Evolutionary conservation across 37 sponge, comb jelly and placozoan genomes (phyloP), one percentile per base, ranked within the genome.

Genomic region (Geodia barretti): DNA sequence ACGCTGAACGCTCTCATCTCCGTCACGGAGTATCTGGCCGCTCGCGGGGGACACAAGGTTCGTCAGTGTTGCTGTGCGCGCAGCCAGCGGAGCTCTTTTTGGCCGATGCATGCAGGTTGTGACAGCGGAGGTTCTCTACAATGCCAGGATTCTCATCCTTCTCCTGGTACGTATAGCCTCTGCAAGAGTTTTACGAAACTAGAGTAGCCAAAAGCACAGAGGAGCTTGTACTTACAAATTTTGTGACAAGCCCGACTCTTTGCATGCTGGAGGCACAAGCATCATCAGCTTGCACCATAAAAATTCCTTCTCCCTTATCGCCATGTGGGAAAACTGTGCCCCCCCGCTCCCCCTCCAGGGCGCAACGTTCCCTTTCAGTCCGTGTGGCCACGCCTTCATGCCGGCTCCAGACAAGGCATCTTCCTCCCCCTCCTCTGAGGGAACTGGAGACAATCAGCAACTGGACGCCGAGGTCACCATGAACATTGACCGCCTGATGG

Each of bases 301-400:
- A n/a, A n/a, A n/a, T n/a, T n/a, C n/a, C n/a, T n/a, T n/a, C n/a
- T n/a, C n/a, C n/a, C n/a, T n/a, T n/a, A n/a, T n/a, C n/a, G n/a
- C n/a, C n/a, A n/a, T n/a, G n/a, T n/a, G n/a, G n/a, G n/a, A n/a
- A n/a, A n/a, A n/a, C n/a, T n/a, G n/a, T n/a, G n/a, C n/a, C n/a
- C n/a, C n/a, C n/a, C n/a, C n/a, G n/a, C n/a, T n/a, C n/a, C n/a
- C n/a, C n/a, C n/a, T 59, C 14, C 77, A 89, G 91, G 94, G 94
- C 1, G 66, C 83, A 29, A 82, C 81, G 0, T 93, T 87, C 47
- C 90, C 90, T 0, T 89, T 93, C 62, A 77, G 85, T 68, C 69
- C 90, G 5, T 93, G 94, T 72, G 90, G 90, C 66, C 94, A 88
- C 74, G 90, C 76, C 40, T 93, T 93, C 75, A 77, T 87, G 76